phyloP scores from a whole-genome alignment of 2,113 vertebrate species.

The Carlito syrichta region DNA sequence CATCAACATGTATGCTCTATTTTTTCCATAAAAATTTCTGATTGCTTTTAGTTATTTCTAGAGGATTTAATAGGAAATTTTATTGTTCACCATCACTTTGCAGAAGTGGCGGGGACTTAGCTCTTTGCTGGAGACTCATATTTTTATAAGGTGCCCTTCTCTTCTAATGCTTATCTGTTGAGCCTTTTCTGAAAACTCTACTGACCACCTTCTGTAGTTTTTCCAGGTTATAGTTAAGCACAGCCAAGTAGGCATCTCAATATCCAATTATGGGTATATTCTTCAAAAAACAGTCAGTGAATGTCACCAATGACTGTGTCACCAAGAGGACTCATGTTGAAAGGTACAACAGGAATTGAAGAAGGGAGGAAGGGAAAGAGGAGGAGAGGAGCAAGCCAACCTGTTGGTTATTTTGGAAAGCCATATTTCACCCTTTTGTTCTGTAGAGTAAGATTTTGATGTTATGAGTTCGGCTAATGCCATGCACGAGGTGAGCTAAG shows the following conservation, averaged over 20 bases:
- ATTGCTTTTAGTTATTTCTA: neutral
- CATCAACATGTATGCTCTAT: no score
- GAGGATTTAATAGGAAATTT: neutral
- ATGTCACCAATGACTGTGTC: neutral
- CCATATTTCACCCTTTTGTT: neutral
- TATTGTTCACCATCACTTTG: neutral
- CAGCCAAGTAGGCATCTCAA: neutral
- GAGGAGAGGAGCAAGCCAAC: neutral
- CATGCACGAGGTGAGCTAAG: neutral
- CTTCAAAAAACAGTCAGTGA: neutral
- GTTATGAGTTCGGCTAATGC: neutral
- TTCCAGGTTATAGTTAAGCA: neutral
- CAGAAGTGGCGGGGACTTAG: neutral
- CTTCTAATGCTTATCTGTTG: neutral
- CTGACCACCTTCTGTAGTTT: neutral
- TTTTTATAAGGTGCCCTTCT: neutral
- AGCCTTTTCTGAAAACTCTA: neutral
- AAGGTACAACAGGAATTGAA: neutral
- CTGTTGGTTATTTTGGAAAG: neutral
- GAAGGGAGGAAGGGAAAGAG: neutral
- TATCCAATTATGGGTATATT: neutral
- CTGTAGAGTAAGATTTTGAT: neutral
- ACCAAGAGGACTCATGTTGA: neutral
- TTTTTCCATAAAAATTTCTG: neutral
- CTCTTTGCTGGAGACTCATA: rapidly evolving